These are phyloP conservation scores for Blastobasis adustella DNA, from an alignment of 2,888 invertebrate genomes.

Conservation along the genomic window DNA sequence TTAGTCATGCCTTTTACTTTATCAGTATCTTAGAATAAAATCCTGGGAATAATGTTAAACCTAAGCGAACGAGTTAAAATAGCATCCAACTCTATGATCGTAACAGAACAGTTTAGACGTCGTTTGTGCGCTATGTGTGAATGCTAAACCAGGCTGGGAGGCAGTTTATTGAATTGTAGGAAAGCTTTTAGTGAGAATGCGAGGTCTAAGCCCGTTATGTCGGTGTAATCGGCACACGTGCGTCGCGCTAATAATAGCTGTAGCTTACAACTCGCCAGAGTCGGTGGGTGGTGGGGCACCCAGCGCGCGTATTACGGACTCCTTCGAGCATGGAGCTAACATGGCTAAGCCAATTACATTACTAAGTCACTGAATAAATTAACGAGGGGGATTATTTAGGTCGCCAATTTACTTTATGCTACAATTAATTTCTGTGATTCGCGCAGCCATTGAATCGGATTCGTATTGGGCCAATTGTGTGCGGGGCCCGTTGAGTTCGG, in stretches of 20 bases:
- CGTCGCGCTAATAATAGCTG: conserved; percentile 24
- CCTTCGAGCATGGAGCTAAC: conserved; percentile 24
- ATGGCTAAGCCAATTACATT: background rate
- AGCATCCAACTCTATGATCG: too few species aligned
- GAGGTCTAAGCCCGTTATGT: conserved; percentile 29
- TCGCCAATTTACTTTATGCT: background rate
- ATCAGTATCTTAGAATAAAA: too few species aligned
- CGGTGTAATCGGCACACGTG: conserved; percentile 28
- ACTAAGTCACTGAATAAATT: background rate
- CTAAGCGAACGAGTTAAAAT: too few species aligned
- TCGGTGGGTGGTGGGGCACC: conserved; percentile 15
- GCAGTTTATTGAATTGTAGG: conserved; percentile 34
- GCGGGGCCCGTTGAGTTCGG: too few species aligned
- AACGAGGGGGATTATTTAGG: background rate
- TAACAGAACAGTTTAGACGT: too few species aligned
- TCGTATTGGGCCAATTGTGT: too few species aligned
- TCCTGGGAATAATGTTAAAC: too few species aligned
- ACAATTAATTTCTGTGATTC: too few species aligned
- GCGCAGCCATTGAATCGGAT: too few species aligned
- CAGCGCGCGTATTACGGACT: conserved; percentile 26
- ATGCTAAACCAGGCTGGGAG: conserved; percentile 8
- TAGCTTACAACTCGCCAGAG: conserved; percentile 10
- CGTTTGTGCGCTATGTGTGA: background rate
- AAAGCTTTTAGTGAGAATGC: conserved; percentile 43
- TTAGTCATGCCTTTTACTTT: too few species aligned